Base-by-base conservation (phyloP, 35 echinoderm and acorn worm genomes). In the Holothuria glaberrima region DNA sequence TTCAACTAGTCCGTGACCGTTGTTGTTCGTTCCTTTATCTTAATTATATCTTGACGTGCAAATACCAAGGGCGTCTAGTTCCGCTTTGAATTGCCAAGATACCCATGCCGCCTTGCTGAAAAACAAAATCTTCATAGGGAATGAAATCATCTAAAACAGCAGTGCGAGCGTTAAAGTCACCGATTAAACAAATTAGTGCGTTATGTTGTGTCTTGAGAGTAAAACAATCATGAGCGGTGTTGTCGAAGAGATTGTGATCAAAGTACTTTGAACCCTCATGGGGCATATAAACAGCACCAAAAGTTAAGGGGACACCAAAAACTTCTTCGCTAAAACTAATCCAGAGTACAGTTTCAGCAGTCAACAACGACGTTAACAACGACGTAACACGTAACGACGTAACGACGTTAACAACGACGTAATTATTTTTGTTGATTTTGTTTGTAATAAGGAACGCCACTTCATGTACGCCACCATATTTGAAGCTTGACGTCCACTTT, bases 211-310 rank as follows among this genome's bases (percentile, higher is more conserved):
- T 5, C 71, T 82, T 82, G 44, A 82, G 48, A 30, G 25, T 7
- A 35, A 82, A 29, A 21, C 33, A 82, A 82, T 82, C 78, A 82
- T 41, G 7, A 41, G 33, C 33, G 54, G 54, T 82, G 46, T 82
- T 35, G 71, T 69, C 61, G 68, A 88, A 88, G n/a, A 67, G 21
- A 59, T 35, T 58, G n/a, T n/a, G n/a, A n/a, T n/a, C n/a, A n/a
- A n/a, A n/a, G n/a, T n/a, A n/a, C n/a, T n/a, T n/a, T n/a, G n/a
- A n/a, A n/a, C n/a, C n/a, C n/a, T n/a, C n/a, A n/a, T n/a, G n/a
- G n/a, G n/a, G n/a, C n/a, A n/a, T 32, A 52, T 88, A 88, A 70
- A 88, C 86, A 27, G 86, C 86, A 48, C 66, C 65, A 48, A 88
- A 18, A 6, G 73, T 45, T 25, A 88, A 10, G 29, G 16, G 18